Conservation (phyloP, 92 coral and sea anemone species). For the Zoanthus solanderi region DNA sequence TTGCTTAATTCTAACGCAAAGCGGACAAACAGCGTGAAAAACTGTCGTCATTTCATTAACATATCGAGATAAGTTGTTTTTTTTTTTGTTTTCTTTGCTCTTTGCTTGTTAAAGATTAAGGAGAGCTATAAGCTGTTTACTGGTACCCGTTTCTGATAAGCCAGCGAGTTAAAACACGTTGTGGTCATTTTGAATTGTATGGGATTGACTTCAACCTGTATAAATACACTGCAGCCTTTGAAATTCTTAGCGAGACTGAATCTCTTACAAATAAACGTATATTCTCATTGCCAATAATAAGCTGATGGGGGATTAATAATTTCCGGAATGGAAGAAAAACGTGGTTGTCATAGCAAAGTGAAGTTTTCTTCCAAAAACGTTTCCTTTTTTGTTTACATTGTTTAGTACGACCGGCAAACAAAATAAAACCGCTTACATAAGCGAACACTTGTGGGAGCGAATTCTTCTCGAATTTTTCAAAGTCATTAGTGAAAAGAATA, state of each 20-base stretch:
- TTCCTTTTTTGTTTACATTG: background rate
- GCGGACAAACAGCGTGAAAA: background rate
- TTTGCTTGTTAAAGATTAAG: too few relatives aligned
- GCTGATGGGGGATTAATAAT: background rate
- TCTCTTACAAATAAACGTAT: background rate
- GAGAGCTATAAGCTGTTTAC: background rate
- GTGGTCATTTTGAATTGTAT: slow-evolving; percentile 5
- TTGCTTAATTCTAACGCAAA: background rate
- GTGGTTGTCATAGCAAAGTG: background rate
- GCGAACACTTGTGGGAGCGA: background rate
- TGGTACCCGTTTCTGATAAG: background rate
- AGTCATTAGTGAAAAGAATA: background rate
- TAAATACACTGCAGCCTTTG: background rate
- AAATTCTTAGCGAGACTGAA: background rate
- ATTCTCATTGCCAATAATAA: background rate
- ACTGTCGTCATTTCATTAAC: background rate
- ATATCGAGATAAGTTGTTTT: too few relatives aligned
- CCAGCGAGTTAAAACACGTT: background rate
- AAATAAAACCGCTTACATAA: background rate
- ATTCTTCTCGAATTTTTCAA: too few relatives aligned
- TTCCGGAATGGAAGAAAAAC: background rate
- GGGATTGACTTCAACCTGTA: background rate
- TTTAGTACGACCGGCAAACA: background rate
- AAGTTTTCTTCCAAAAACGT: background rate
- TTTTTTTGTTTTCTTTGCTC: too few relatives aligned